Base-by-base conservation (phyloP, 2,888 invertebrate species). In the Ametastegia equiseti region DNA sequence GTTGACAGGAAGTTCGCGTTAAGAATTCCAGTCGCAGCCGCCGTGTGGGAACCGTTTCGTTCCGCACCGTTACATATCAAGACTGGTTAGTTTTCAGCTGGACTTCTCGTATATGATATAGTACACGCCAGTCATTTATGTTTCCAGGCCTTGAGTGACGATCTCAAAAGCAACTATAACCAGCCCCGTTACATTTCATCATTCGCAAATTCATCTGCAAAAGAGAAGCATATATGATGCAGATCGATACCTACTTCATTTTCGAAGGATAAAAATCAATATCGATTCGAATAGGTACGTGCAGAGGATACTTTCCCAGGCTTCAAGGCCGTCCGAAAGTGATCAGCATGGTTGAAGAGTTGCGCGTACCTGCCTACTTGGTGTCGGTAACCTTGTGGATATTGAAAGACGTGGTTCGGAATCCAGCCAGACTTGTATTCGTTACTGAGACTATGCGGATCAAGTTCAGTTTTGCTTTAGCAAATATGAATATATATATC, bases 371-470 rank as follows among this genome's bases (percentile, higher is more conserved):
- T 23, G 71, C 23, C 6, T n/a, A 65, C 65, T 23, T 36, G 71
- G 30, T 71, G 47, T 47, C 45, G 15, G 23, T 36, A 39, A 45
- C 45, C 71, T 71, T 42, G 45, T 7, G 7, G 63, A 5, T 7
- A 67, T 27, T 19, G 36, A 65, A 65, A 33, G 15, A 6, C 23
- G 23, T 23, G 60, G 4, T 30, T 27, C 30, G 67, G 67, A 67
- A 67, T 67, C 67, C 39, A 39, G 67, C 67, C 67, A n/a, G 67
- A 67, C 67, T 86, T 83, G 81, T 84, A 83, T 88, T 86, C 86
- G 85, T 88, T 88, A 88, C 86, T 83, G 84, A 85, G 87, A 88
- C 85, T 60, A 60, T 15, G 88, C 88, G 86, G n/a, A 89, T 88
- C 86, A 84, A 57, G 75, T 75, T 75, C 75, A 75, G 30, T 36